Base-by-base conservation (phyloP, 1,140 invertebrate genomes). In the Arion vulgaris region DNA sequence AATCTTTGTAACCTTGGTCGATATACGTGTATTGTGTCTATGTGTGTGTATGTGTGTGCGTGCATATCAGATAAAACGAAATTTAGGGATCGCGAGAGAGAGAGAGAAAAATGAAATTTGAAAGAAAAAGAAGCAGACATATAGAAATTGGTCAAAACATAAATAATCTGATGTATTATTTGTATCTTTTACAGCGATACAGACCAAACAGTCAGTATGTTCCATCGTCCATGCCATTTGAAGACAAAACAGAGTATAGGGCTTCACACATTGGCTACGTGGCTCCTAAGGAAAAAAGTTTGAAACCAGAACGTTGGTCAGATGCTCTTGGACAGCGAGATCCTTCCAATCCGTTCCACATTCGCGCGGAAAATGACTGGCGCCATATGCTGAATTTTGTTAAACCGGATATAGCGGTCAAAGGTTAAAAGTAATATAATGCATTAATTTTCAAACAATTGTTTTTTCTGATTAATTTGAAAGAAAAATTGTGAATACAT, bases 301-400 rank as follows among this genome's bases (percentile, higher is more conserved):
- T 39, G 0, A 36, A 49, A 39, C 77, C 77, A 23, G 39, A 80
- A 9, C 49, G 13, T 26, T 38, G 28, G 57, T 80, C 77, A 9
- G 77, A 80, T 32, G 66, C 66, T 1, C 62, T 80, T 26, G 77
- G 77, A 15, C 77, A 80, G 38, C 57, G 77, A 39, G 77, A 80
- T 38, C 49, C 39, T 7, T 9, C 57, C 2, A 80, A 80, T 28
- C 77, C 77, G 17, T 80, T 69, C 77, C 77, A 80, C 77, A 80
- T 45, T 17, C 7, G 53, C 2, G n/a, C 53, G 1, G 57, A 62
- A 23, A 62, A 23, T 62, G 77, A 80, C 62, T 80, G 77, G 77
- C 57, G 77, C 2, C 15, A 68, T 26, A 45, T 68, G 57, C 17
- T 68, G 19, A 80, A 39, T 32, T 5, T 7, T 5, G 45, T 68